These are phyloP conservation scores for Hirtodrosophila histrioides DNA, from an alignment of 2,888 invertebrate genomes.

Conservation along the genomic window DNA sequence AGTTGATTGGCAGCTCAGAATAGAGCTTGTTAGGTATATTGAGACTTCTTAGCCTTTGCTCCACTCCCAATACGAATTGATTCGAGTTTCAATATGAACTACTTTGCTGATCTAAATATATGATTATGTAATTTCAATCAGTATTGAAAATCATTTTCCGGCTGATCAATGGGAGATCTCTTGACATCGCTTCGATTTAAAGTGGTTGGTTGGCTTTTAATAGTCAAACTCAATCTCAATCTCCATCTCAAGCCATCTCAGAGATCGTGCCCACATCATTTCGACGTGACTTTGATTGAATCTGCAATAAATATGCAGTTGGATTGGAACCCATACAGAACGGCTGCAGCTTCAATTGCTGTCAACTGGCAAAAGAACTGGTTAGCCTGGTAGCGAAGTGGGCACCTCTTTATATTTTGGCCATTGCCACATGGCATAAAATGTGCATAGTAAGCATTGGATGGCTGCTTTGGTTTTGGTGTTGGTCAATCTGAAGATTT, in stretches of 20 bases:
- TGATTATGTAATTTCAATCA: background rate
- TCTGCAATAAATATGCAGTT: constrained; percentile 39
- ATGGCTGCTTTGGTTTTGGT: constrained; percentile 36
- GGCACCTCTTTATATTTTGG: constrained; percentile 23
- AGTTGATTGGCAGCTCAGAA: constrained; percentile 15
- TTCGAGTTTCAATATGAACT: too few species aligned
- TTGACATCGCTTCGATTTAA: constrained; percentile 20
- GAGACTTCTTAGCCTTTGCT: too few species aligned
- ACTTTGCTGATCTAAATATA: too few species aligned
- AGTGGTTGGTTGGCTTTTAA: constrained; percentile 5
- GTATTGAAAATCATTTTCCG: constrained; percentile 11
- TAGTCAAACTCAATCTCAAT: constrained; percentile 20
- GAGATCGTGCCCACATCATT: constrained; percentile 64
- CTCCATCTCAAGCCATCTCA: too few species aligned
- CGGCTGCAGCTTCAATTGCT: constrained; percentile 21
- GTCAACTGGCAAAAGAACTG: constrained; percentile 45
- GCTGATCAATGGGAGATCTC: background rate
- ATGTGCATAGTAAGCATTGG: constrained; percentile 55
- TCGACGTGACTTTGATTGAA: constrained; percentile 40
- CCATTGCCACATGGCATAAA: constrained; percentile 47
- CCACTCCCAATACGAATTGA: too few species aligned
- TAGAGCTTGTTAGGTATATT: too few species aligned
- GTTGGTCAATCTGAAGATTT: constrained; percentile 62
- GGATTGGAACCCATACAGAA: constrained; percentile 42
- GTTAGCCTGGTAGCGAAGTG: constrained; percentile 38